Base-by-base conservation (phyloP, 1,140 invertebrate genomes). In the Caenorhabditis brenneri region DNA sequence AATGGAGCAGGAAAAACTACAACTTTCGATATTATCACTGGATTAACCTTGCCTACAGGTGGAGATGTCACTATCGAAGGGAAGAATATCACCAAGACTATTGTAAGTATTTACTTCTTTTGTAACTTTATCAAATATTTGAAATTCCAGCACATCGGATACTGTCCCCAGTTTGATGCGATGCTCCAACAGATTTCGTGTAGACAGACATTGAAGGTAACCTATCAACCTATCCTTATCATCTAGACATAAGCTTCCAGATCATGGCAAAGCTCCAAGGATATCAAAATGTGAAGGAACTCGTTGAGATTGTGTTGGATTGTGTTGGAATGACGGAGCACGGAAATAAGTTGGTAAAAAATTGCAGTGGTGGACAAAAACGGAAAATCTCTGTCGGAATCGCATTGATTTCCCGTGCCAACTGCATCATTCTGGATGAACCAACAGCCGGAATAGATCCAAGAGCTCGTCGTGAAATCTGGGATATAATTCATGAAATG, bases 81-180 rank as follows among this genome's bases (percentile, higher is more conserved):
- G 27, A 19, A 78, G 10, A 29, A 86, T 46, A 83, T 74, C 19
- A 79, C 85, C 12, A 19, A 86, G 12, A n/a, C 39, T 12, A 83
- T 83, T 55, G 81, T 84, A 69, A 16, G 27, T 9, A 15, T n/a
- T n/a, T n/a, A n/a, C n/a, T n/a, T n/a, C n/a, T n/a, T n/a, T n/a
- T n/a, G n/a, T n/a, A 1, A 24, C 33, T 42, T 46, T 24, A 10
- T n/a, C n/a, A n/a, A n/a, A n/a, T n/a, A n/a, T 42, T 39, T 42
- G 22, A 15, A 31, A 39, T 81, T 81, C 31, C 81, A 85, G 80
- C 42, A 48, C 19, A 91, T 95, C 84, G 94, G 95, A n/a, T 95
- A 96, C 88, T 95, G 95, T 91, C 95, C 95, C 19, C 95, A 95
- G 91, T 94, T 94, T 88, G 89, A 49, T 1, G 92, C 10, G 7